These are phyloP conservation scores for Tridacna gigas DNA, from an alignment of 2,888 invertebrate species.

Conservation along the genomic window DNA sequence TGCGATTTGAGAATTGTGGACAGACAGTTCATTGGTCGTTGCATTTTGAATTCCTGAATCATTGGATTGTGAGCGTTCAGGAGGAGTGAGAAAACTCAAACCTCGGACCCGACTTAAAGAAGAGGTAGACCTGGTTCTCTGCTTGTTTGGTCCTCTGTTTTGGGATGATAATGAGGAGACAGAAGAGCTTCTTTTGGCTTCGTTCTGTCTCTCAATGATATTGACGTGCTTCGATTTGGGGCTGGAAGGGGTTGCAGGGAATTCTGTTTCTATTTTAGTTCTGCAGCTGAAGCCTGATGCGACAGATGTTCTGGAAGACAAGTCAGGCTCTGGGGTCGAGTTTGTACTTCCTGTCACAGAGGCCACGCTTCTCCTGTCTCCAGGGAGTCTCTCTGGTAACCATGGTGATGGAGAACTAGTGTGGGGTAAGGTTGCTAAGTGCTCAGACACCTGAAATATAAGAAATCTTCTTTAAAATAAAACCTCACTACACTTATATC, in stretches of 20 bases:
- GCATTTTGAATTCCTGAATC: constrained; percentile 62
- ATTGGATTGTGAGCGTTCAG: constrained; percentile 46
- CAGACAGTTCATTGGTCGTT: constrained; percentile 39
- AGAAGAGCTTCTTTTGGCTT: constrained; percentile 61
- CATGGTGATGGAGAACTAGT: constrained; percentile 82
- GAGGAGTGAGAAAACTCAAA: constrained; percentile 47
- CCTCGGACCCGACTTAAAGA: constrained; percentile 59
- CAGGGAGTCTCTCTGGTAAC: constrained; percentile 75
- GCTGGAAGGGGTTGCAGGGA: constrained; percentile 81
- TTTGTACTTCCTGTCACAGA: constrained; percentile 56
- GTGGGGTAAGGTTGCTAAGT: constrained; percentile 75
- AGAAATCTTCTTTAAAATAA: neutral
- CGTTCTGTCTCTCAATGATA: constrained; percentile 65
- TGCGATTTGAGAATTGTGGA: neutral
- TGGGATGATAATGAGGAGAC: constrained; percentile 57
- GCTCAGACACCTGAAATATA: constrained; percentile 74
- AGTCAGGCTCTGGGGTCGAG: constrained; percentile 54
- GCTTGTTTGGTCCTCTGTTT: constrained; percentile 57
- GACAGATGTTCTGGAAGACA: constrained; percentile 17
- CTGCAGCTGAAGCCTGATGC: constrained; percentile 53
- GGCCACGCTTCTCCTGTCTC: constrained; percentile 56
- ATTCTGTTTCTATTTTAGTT: constrained; percentile 80
- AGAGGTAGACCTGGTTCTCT: constrained; percentile 64
- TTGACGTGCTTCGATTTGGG: constrained; percentile 79
- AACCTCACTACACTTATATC: too few species aligned